A percentile compares a stretch with the other conserved stretches of the same genome.
phyloP scores from a whole-genome alignment of 2,113 vertebrate species.

The Trematomus loennbergii region DNA sequence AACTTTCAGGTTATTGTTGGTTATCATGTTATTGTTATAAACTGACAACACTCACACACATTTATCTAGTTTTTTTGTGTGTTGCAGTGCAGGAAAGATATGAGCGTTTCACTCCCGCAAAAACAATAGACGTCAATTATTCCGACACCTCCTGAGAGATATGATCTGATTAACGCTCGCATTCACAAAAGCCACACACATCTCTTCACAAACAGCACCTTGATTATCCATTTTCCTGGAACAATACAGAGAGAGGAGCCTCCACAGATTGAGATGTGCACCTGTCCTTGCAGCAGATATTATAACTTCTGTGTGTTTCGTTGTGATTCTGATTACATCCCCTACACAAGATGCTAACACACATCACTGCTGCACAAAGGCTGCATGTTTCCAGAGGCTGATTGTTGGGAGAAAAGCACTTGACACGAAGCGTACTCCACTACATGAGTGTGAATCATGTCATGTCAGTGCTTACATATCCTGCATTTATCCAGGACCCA shows the following conservation, averaged over 20 bases:
- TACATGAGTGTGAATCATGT: constrained; percentile 20
- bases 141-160: neutral
- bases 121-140: no score
- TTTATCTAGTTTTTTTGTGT: neutral
- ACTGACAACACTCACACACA: constrained; percentile 1
- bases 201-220: neutral
- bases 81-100: neutral
- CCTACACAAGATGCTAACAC: neutral
- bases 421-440: constrained; percentile 52
- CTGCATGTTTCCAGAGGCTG: constrained; percentile 32
- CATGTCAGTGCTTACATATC: neutral
- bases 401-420: constrained; percentile 44
- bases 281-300: constrained; percentile 20
- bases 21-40: neutral
- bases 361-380: constrained; percentile 13
- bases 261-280: constrained; percentile 26
- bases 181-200: neutral
- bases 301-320: constrained; percentile 24
- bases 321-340: neutral
- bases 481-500: constrained; percentile 36
- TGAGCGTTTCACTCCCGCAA: neutral
- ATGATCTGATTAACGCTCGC: constrained; percentile 13
- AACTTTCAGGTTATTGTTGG: no score
- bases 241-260: neutral
- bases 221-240: constrained; percentile 12